Evolutionary conservation across 2,113 vertebrate genomes (phyloP), one percentile per base, ranked within the genome.

Genomic region (Callaeas wilsoni): DNA sequence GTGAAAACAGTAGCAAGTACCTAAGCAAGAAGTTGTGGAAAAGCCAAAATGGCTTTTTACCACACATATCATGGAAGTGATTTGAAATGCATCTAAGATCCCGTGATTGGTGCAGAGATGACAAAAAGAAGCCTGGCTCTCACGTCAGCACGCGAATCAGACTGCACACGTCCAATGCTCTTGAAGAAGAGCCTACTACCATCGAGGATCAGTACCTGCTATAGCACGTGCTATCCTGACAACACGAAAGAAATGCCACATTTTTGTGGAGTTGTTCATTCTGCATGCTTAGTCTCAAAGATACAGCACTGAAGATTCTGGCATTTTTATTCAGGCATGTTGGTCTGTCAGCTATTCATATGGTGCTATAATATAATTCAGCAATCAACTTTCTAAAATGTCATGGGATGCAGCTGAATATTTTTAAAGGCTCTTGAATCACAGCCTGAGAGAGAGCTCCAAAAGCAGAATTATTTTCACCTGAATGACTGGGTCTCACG

Each of bases 101-200:
- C 35, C 9, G 33, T 6, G 4, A 41, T 12, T 70, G 52, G 27
- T 8, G 50, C 2, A 59, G 6, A 49, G 33, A 57, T 15, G 10
- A 84, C 18, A 39, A 37, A 71, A 52, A 91, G 27, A 55, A 83
- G 27, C 55, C 56, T 67, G 46, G 6, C 20, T 73, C 42, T 69
- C 5, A 3, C 0, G 0, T 3, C 39, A 16, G n/a, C 46, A 67
- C 49, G n/a, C 33, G 13, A 44, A 73, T 5, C 37, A 25, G 41
- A 80, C 37, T 52, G 35, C 16, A 32, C 14, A 37, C 2, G 1
- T 13, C 12, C n/a, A 62, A 6, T 7, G 63, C 33, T 12, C 35
- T 35, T 1, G 4, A 52, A 76, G n/a, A 84, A 8, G 4, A 62
- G 30, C 42, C 63, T 35, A 8, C 11, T 8, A 32, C 12, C 13